Evolutionary conservation across 1,140 invertebrate species (phyloP).

Genomic region (Gerris buenoi): DNA sequence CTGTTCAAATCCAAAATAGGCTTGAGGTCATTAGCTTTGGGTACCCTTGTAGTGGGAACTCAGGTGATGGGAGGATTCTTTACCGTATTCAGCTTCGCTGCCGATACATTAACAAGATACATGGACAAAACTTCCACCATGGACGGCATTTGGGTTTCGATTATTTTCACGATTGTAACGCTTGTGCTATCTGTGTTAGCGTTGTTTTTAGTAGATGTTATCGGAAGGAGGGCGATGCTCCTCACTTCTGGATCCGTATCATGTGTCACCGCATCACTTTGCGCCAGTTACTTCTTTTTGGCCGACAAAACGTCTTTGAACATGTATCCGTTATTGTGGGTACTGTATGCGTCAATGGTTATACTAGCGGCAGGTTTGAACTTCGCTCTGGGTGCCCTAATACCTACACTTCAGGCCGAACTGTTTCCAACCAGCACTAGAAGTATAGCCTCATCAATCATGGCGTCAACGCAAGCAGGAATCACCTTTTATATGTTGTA

Average conservation of each 20-base stretch:
- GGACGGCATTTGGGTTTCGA: neutral
- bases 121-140: neutral
- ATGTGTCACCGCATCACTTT: slow-evolving; percentile 6
- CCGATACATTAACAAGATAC: neutral
- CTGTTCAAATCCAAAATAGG: neutral
- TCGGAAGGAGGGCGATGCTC: slow-evolving; percentile 31
- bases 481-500: slow-evolving; percentile 50
- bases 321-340: slow-evolving; percentile 19
- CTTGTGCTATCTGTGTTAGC: slow-evolving; percentile 20
- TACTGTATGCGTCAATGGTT: slow-evolving; percentile 27
- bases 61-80: neutral
- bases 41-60: neutral
- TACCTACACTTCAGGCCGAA: slow-evolving; percentile 35
- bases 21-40: neutral
- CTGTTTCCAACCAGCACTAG: slow-evolving; percentile 17
- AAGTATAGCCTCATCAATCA: slow-evolving; percentile 17
- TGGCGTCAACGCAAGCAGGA: slow-evolving; percentile 14
- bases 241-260: slow-evolving; percentile 23
- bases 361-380: slow-evolving; percentile 29
- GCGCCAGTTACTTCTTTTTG: slow-evolving; percentile 10
- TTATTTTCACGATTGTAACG: neutral
- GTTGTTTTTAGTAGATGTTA: slow-evolving; percentile 25
- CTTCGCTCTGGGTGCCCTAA: slow-evolving; percentile 43
- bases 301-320: slow-evolving; percentile 8
- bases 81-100: neutral